Conservation (phyloP, 1,140 invertebrate genomes). For the Scylla paramamosain region DNA sequence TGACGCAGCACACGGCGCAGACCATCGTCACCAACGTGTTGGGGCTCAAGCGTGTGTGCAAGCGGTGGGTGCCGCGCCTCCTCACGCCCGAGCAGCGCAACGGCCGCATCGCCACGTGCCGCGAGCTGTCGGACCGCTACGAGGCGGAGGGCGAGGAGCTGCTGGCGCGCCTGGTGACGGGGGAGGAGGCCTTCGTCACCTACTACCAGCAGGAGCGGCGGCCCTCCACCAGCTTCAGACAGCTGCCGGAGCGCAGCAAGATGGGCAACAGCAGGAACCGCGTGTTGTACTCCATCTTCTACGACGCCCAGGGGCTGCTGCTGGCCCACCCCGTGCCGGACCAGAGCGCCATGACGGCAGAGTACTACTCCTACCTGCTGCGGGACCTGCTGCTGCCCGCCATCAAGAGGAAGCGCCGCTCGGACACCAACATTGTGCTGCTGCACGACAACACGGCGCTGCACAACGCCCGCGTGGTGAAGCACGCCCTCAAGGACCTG, state of each 20-base stretch:
- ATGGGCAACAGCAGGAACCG: conserved; percentile 54
- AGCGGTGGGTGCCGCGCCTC: conserved; percentile 75
- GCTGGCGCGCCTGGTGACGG: conserved; percentile 74
- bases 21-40: conserved; percentile 70
- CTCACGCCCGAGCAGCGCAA: conserved; percentile 70
- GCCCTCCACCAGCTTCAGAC: conserved; percentile 77
- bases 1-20: conserved; percentile 57
- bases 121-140: conserved; percentile 69
- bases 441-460: conserved; percentile 65
- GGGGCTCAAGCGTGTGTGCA: conserved; percentile 69
- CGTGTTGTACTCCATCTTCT: conserved; percentile 68
- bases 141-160: conserved; percentile 72
- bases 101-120: conserved; percentile 61
- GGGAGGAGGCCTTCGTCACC: conserved; percentile 76
- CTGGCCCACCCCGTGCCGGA: conserved; percentile 70
- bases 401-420: conserved; percentile 62
- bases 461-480: conserved; percentile 59
- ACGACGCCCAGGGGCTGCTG: conserved; percentile 67
- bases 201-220: conserved; percentile 78
- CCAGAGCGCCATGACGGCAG: conserved; percentile 59
- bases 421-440: conserved; percentile 50
- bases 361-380: conserved; percentile 66
- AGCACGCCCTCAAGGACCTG: conserved; percentile 56
- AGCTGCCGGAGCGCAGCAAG: conserved; percentile 28
- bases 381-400: conserved; percentile 64